These are phyloP conservation scores for Vulpes ferrilata DNA, from an alignment of 2,113 vertebrate species.

Conservation along the genomic window DNA sequence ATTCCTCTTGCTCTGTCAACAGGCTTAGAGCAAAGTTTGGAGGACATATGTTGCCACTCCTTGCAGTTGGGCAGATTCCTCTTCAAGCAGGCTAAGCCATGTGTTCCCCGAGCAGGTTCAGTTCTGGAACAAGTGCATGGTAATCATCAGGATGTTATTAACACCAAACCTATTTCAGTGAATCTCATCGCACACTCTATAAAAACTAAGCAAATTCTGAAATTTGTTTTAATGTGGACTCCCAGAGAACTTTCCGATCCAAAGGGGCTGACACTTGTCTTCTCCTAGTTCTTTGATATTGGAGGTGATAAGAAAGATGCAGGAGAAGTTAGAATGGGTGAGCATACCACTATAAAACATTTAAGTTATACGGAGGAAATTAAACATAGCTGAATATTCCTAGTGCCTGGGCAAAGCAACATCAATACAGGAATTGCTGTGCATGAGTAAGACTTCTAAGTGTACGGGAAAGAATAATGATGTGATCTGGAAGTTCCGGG, in stretches of 20 bases:
- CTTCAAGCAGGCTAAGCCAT: rapidly evolving
- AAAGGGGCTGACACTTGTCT: not conserved
- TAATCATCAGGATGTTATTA: not conserved
- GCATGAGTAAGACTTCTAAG: rapidly evolving
- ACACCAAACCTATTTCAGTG: not conserved
- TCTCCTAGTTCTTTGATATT: not conserved
- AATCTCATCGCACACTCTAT: not conserved
- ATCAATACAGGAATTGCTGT: rapidly evolving
- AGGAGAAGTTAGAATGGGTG: not conserved
- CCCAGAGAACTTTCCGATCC: not conserved
- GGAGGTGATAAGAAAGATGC: not conserved
- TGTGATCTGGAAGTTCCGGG: rapidly evolving
- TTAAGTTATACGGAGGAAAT: not conserved
- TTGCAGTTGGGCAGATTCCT: not conserved
- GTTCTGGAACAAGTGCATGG: not conserved
- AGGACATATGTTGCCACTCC: not conserved
- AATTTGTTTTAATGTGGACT: not conserved
- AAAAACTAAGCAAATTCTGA: not conserved
- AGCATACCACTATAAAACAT: rapidly evolving
- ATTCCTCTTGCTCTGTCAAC: not conserved
- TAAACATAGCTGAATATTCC: rapidly evolving
- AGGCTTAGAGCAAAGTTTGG: not conserved
- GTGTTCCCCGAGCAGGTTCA: not conserved
- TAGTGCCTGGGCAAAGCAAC: not conserved
- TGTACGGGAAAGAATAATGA: rapidly evolving